Percentiles rank a stretch among this genome's conserved stretches.
These are phyloP conservation scores for Tetraodon nigroviridis DNA, from an alignment of 2,113 vertebrate species.

Conservation along the genomic window DNA sequence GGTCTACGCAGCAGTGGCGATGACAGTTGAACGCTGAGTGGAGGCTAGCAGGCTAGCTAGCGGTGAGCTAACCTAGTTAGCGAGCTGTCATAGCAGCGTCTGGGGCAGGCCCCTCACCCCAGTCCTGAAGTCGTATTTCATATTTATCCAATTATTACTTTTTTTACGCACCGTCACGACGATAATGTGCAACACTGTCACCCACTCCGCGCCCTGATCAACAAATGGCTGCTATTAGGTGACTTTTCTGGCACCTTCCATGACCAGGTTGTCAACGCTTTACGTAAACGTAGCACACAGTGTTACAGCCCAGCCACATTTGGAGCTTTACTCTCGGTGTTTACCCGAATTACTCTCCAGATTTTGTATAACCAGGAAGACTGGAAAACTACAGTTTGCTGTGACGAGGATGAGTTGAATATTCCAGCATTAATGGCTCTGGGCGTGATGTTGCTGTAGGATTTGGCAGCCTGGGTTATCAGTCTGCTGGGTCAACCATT, in stretches of 20 bases:
- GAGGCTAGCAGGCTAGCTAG: conserved; percentile 22
- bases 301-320: conserved; percentile 14
- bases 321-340: conserved; percentile 20
- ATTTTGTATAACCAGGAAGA: conserved; percentile 29
- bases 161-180: background rate
- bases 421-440: conserved; percentile 7
- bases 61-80: conserved; percentile 37
- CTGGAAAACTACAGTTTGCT: conserved; percentile 4
- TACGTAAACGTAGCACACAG: conserved; percentile 24
- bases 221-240: background rate
- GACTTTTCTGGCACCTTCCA: conserved; percentile 39
- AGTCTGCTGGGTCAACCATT: conserved; percentile 1
- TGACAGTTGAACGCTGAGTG: conserved; percentile 43
- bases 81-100: conserved; percentile 62
- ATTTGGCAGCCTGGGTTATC: conserved; percentile 27
- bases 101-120: conserved; percentile 39
- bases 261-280: conserved; percentile 21
- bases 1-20: background rate
- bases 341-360: conserved; percentile 36
- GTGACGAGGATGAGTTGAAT: conserved; percentile 5
- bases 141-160: background rate
- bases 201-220: background rate
- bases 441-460: conserved; percentile 18
- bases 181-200: background rate
- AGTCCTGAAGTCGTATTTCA: conserved; percentile 10